Percentiles rank a stretch among this genome's conserved stretches.
Evolutionary conservation across 2,113 vertebrate species (phyloP).

Genomic region (Eclectus roratus): DNA sequence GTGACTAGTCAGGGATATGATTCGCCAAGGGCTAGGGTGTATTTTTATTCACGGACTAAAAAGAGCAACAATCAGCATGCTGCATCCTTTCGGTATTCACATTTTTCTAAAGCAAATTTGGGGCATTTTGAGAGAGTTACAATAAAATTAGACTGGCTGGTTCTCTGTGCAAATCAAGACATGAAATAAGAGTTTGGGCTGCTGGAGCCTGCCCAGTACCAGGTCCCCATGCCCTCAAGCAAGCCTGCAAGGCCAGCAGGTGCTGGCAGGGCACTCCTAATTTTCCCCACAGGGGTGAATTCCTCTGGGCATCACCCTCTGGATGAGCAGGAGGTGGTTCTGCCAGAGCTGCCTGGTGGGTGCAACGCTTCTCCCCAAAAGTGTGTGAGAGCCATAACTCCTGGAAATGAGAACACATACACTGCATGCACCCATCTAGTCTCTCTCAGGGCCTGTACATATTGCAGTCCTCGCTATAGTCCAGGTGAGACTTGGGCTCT

Average conservation of each 20-base stretch:
- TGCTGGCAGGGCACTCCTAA: background rate
- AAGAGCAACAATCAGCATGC: background rate
- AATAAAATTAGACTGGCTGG: background rate
- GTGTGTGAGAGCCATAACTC: too few relatives aligned
- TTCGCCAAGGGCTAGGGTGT: background rate
- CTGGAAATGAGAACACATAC: background rate
- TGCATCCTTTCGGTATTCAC: background rate
- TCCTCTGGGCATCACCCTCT: background rate
- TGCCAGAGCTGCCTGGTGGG: background rate
- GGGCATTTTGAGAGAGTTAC: background rate
- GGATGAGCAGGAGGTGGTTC: background rate
- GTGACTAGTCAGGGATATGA: background rate
- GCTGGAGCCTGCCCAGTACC: background rate
- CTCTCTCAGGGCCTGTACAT: too few relatives aligned
- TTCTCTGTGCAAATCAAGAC: background rate
- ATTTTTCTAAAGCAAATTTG: background rate
- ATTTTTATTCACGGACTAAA: background rate
- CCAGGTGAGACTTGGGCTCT: background rate
- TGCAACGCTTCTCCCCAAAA: background rate
- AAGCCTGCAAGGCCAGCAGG: background rate
- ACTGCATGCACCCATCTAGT: rapidly evolving
- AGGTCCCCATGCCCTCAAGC: background rate
- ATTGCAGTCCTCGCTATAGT: background rate
- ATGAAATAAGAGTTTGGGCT: background rate
- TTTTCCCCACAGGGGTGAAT: background rate